A percentile compares a stretch with the other conserved stretches of the same genome.
These are phyloP conservation scores for Leucopsar rothschildi DNA, from an alignment of 2,113 vertebrate species.

Conservation along the genomic window DNA sequence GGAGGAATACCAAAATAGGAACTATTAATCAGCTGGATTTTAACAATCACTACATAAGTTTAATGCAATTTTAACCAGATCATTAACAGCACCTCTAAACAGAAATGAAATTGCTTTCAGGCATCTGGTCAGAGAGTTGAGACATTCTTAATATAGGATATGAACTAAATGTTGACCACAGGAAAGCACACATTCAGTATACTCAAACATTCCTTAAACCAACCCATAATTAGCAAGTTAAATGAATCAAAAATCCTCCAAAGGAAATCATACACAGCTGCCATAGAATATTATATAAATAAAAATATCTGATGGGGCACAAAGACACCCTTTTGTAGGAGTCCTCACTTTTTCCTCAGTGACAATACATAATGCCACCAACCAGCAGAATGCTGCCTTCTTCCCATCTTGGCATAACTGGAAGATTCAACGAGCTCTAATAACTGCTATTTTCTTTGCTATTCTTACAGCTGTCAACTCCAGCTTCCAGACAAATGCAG, in stretches of 20 bases:
- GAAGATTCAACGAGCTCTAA: neutral
- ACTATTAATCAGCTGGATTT: neutral
- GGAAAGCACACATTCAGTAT: neutral
- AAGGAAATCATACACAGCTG: neutral
- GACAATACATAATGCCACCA: neutral
- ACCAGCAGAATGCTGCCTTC: neutral
- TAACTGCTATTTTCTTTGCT: slow-evolving; percentile 17
- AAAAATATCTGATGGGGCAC: neutral
- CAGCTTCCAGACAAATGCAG: neutral
- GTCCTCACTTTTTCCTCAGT: neutral
- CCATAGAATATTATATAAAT: neutral
- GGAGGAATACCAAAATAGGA: neutral
- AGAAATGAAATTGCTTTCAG: neutral
- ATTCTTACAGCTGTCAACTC: slow-evolving; percentile 12
- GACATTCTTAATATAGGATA: neutral
- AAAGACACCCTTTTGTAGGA: neutral
- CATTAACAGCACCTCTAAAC: neutral
- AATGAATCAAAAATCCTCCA: neutral
- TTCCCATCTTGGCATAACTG: neutral
- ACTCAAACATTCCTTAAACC: neutral
- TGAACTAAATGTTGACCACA: neutral
- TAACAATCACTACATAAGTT: neutral
- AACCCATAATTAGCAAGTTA: neutral
- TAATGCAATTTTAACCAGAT: neutral
- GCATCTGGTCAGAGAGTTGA: neutral